phyloP scores from a whole-genome alignment of 2,797 vertebrate species.

The Sarcoramphus papa region DNA sequence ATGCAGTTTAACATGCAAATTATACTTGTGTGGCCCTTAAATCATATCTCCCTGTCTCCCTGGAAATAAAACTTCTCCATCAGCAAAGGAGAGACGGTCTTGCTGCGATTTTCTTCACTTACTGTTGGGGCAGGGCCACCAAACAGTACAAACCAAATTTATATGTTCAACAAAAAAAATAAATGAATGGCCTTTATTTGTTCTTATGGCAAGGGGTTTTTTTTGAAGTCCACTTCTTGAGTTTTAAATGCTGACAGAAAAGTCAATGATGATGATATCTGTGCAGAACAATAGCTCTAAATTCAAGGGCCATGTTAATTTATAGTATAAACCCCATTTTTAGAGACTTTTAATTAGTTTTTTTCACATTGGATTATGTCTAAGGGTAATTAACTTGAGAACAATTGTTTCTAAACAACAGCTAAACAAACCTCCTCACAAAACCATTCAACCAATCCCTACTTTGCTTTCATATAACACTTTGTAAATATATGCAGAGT shows the following conservation, averaged over 20 bases:
- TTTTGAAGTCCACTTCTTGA: not conserved
- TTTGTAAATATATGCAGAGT: not conserved
- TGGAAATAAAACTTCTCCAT: not conserved
- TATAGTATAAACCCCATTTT: not conserved
- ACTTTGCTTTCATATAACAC: not conserved
- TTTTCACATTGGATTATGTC: not conserved
- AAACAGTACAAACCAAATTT: not conserved
- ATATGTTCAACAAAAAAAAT: not conserved
- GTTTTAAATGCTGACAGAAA: not conserved
- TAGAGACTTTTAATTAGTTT: not conserved
- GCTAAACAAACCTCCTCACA: not conserved
- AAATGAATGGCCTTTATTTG: not conserved
- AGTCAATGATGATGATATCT: not conserved
- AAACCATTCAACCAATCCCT: not conserved
- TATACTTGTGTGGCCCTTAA: not conserved
- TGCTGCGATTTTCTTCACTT: not conserved
- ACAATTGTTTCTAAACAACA: not conserved
- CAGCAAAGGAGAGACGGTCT: not conserved
- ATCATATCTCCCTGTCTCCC: not conserved
- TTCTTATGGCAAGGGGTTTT: fast-evolving
- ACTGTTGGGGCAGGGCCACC: not conserved
- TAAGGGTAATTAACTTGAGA: not conserved
- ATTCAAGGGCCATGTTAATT: not conserved
- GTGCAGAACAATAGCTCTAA: not conserved
- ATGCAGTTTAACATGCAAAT: not conserved